Evolutionary conservation across 1,140 invertebrate genomes (phyloP).

Genomic region (Drosophila littoralis): DNA sequence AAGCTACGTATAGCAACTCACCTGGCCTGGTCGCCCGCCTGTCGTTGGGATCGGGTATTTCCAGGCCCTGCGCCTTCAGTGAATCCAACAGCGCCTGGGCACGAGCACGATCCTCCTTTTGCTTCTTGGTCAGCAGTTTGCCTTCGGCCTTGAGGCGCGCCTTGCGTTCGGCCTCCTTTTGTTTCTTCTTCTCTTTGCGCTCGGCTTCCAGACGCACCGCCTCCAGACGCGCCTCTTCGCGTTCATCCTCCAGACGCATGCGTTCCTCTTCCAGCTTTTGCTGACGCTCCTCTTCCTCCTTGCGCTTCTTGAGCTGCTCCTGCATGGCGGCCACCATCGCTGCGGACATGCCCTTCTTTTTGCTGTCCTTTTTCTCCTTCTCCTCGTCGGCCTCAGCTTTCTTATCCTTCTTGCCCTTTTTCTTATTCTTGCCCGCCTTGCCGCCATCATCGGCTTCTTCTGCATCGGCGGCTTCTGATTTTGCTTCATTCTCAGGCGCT

Average conservation of each 20-base stretch:
- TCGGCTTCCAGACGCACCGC: constrained; percentile 93
- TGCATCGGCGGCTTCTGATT: constrained; percentile 81
- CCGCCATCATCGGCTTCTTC: constrained; percentile 83
- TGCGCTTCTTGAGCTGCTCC: constrained; percentile 93
- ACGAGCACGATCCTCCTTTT: constrained; percentile 94
- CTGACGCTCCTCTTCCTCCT: constrained; percentile 94
- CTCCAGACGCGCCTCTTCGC: constrained; percentile 90
- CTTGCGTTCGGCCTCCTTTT: constrained; percentile 97
- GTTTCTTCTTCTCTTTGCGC: constrained; percentile 95
- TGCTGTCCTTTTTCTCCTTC: constrained; percentile 84
- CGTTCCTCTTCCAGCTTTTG: constrained; percentile 93
- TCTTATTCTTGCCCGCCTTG: constrained; percentile 85
- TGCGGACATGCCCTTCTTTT: constrained; percentile 90
- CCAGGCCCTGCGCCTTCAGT: constrained; percentile 93
- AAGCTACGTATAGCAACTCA: neutral
- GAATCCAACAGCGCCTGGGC: constrained; percentile 95
- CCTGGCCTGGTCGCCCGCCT: constrained; percentile 89
- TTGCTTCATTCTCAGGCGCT: constrained; percentile 84
- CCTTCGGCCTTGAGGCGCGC: constrained; percentile 97
- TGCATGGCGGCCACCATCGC: constrained; percentile 93
- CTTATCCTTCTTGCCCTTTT: constrained; percentile 86
- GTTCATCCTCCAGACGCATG: constrained; percentile 89
- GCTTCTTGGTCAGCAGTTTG: constrained; percentile 95
- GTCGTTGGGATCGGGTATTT: constrained; percentile 87
- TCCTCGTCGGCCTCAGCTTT: constrained; percentile 87